phyloP scores from a whole-genome alignment of 2,888 invertebrate genomes.

The Lacanobia oleracea region DNA sequence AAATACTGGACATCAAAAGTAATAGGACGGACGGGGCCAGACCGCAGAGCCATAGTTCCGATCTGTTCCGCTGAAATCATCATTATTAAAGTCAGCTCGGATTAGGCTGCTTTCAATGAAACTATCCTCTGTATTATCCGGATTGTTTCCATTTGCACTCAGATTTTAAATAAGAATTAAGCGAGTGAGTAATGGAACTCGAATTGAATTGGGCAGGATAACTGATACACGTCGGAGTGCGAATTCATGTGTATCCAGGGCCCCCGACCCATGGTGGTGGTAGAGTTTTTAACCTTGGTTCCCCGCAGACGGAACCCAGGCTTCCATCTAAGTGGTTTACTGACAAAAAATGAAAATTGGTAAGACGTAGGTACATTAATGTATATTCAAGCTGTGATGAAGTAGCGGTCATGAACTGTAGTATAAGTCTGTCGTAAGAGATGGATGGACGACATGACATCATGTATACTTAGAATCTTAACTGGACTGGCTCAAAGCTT shows the following conservation, averaged over 20 bases:
- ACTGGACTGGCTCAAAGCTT: background rate
- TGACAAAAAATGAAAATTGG: background rate
- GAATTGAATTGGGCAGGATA: background rate
- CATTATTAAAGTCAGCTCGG: slow-evolving; percentile 4
- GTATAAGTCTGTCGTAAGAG: background rate
- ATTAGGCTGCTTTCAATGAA: background rate
- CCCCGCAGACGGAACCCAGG: too few relatives aligned
- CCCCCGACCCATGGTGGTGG: too few relatives aligned
- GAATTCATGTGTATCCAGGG: too few relatives aligned
- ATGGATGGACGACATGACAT: background rate
- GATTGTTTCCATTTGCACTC: background rate
- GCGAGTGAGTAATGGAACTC: background rate
- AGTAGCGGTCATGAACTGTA: background rate
- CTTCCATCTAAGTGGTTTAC: too few relatives aligned
- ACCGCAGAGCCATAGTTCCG: background rate
- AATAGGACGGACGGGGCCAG: background rate
- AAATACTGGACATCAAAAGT: slow-evolving; percentile 10
- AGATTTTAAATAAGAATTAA: background rate
- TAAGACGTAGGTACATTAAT: background rate
- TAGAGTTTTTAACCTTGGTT: too few relatives aligned
- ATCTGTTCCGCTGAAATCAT: background rate
- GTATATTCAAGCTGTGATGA: background rate
- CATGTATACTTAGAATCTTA: background rate
- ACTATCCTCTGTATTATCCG: background rate
- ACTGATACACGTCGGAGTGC: too few relatives aligned